Evolutionary conservation across 1,140 invertebrate genomes (phyloP).

Genomic region (Rhizoglyphus robini): DNA sequence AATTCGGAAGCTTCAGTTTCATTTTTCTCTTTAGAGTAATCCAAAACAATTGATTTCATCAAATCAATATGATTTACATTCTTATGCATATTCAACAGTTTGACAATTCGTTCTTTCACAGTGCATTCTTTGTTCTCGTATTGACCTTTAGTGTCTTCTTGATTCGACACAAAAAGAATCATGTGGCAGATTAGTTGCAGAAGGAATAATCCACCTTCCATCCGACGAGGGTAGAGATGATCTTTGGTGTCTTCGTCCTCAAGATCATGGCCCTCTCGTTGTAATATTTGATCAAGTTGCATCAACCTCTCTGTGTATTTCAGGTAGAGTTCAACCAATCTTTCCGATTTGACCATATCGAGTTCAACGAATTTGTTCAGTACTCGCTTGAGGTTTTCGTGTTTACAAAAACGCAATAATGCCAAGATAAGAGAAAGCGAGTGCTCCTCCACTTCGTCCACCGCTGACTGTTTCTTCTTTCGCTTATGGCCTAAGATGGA

Average conservation of each 20-base stretch:
- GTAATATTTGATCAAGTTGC: conserved; percentile 59
- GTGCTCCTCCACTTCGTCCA: conserved; percentile 28
- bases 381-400: conserved; percentile 71
- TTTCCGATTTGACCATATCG: conserved; percentile 94
- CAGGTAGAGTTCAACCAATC: conserved; percentile 88
- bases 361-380: conserved; percentile 95
- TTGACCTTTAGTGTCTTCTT: not conserved
- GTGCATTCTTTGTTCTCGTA: not conserved
- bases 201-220: conserved; percentile 76
- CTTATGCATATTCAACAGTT: conserved; percentile 18
- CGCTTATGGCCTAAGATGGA: conserved; percentile 40
- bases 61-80: conserved; percentile 19
- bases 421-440: conserved; percentile 84
- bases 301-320: conserved; percentile 92
- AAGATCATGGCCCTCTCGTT: conserved; percentile 38
- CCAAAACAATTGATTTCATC: conserved; percentile 12
- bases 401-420: conserved; percentile 79
- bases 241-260: conserved; percentile 30
- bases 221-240: conserved; percentile 61
- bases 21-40: conserved; percentile 18
- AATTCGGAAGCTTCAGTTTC: conserved; percentile 12
- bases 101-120: conserved; percentile 18
- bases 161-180: conserved; percentile 74
- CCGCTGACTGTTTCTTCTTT: conserved; percentile 49
- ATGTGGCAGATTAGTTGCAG: conserved; percentile 91